phyloP scores from a whole-genome alignment of 2,888 invertebrate genomes.

The Cephus spinipes region DNA sequence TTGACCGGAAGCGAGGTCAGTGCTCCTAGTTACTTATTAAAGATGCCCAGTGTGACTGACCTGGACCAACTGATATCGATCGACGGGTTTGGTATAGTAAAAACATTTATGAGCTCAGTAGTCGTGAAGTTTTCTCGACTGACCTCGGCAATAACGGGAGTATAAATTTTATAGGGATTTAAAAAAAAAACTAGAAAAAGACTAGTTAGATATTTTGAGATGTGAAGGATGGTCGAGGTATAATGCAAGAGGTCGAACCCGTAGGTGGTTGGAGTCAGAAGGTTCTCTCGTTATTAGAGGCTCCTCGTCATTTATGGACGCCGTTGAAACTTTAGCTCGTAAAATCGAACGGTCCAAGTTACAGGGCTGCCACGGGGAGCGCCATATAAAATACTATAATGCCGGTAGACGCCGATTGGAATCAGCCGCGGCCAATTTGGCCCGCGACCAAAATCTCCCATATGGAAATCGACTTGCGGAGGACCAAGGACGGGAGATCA shows the following conservation, averaged over 20 bases:
- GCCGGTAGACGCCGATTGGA: conserved; percentile 49
- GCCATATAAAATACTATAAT: conserved; percentile 54
- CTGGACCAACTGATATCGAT: neutral
- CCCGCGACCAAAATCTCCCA: conserved; percentile 48
- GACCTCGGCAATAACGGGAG: neutral
- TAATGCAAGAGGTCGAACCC: neutral
- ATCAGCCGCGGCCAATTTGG: conserved; percentile 62
- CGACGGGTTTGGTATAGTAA: neutral
- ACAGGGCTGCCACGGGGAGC: conserved; percentile 28
- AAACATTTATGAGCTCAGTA: neutral
- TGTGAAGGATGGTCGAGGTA: neutral
- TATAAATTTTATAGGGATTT: neutral
- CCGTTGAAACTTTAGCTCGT: conserved; percentile 50
- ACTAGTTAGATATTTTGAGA: neutral
- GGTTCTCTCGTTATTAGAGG: conserved; percentile 2
- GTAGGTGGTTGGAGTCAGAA: neutral
- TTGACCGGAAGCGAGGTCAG: neutral
- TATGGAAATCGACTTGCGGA: conserved; percentile 44
- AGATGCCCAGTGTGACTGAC: neutral
- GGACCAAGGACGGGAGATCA: neutral
- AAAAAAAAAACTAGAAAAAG: neutral
- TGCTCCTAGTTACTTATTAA: neutral
- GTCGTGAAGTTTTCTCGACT: neutral
- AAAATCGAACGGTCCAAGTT: conserved; percentile 54
- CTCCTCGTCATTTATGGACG: neutral